Conservation (phyloP, 2,797 vertebrate genomes). For the Premnoplex brunnescens region DNA sequence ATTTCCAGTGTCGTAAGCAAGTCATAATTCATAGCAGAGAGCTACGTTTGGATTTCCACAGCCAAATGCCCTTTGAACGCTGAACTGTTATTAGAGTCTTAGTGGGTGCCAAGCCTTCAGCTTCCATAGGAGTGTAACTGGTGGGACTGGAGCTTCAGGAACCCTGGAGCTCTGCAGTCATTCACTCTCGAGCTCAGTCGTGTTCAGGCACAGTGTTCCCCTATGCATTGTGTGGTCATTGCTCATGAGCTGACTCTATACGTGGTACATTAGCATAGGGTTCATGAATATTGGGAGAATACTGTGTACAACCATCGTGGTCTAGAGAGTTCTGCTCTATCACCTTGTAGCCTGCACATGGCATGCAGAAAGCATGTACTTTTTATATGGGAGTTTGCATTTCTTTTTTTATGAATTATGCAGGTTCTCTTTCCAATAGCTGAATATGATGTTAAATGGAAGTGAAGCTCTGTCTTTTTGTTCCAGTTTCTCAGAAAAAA, state of each 20-base stretch:
- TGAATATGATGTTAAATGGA: no score
- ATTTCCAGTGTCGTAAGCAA: neutral
- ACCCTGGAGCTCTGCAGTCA: neutral
- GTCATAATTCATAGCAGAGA: neutral
- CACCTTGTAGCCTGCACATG: neutral
- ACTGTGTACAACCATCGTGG: neutral
- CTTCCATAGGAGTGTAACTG: neutral
- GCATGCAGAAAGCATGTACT: neutral
- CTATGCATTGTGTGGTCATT: neutral
- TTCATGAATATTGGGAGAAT: neutral
- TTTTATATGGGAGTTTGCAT: neutral
- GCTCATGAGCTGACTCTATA: neutral
- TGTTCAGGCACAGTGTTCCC: neutral
- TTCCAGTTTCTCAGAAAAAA: neutral
- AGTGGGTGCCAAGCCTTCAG: neutral
- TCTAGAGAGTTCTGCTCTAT: neutral
- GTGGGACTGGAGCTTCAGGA: fast-evolving
- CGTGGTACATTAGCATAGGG: neutral
- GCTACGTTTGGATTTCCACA: neutral
- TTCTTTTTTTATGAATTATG: neutral
- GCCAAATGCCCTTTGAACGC: neutral
- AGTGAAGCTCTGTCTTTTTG: neutral
- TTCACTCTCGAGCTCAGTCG: neutral
- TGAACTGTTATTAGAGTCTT: neutral
- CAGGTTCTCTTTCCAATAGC: no score